A percentile compares a stretch with the other conserved stretches of the same genome.
phyloP scores from a whole-genome alignment of 2,113 vertebrate genomes.

The Callipepla californica region DNA sequence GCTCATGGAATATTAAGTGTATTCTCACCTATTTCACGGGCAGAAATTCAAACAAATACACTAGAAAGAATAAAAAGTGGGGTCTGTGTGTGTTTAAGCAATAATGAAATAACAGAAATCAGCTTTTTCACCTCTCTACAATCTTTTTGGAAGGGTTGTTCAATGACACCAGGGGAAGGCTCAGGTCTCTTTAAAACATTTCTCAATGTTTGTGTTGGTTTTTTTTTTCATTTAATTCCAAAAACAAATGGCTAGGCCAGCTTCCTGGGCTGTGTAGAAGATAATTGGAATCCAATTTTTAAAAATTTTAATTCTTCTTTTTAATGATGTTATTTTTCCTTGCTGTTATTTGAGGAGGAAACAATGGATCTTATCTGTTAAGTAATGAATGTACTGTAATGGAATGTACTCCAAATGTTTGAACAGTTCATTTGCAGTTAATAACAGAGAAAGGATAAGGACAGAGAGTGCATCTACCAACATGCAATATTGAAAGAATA shows the following conservation, averaged over 20 bases:
- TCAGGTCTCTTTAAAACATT: neutral
- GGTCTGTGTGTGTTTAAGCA: neutral
- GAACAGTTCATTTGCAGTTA: neutral
- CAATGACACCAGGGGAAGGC: neutral
- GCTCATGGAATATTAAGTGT: neutral
- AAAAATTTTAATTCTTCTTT: conserved; percentile 9
- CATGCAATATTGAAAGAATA: neutral
- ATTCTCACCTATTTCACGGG: neutral
- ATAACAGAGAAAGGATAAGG: neutral
- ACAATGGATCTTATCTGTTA: conserved; percentile 8
- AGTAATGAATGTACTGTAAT: conserved; percentile 4
- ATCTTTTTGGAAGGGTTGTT: neutral
- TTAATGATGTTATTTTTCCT: conserved; percentile 18
- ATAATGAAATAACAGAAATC: neutral
- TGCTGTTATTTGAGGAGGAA: neutral
- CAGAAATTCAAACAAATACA: neutral
- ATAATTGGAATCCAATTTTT: neutral
- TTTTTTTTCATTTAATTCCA: neutral
- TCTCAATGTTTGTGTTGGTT: neutral
- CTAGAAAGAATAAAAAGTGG: neutral
- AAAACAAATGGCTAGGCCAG: neutral
- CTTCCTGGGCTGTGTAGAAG: conserved; percentile 12
- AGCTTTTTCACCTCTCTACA: neutral
- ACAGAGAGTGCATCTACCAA: neutral
- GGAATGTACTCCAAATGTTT: neutral